phyloP scores from a whole-genome alignment of 1,140 invertebrate genomes.

The Conopomorpha cramerella region DNA sequence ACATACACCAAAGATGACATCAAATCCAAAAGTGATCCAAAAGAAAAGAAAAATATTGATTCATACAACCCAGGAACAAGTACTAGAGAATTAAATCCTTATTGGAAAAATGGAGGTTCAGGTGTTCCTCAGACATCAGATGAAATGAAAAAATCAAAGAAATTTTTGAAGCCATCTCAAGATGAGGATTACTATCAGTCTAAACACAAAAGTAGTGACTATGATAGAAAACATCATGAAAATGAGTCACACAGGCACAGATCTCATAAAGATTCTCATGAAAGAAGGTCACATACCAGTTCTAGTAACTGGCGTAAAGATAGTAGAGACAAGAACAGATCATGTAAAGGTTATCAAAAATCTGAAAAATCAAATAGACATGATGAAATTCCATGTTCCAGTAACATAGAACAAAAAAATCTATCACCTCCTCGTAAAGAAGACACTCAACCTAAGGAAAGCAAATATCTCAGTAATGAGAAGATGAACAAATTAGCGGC shows the following conservation, averaged over 20 bases:
- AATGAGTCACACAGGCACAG: neutral
- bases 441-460: conserved; percentile 7
- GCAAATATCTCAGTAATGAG: conserved; percentile 67
- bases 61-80: conserved; percentile 74
- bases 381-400: neutral
- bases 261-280: neutral
- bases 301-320: neutral
- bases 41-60: conserved; percentile 60
- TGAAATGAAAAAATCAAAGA: conserved; percentile 23
- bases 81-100: conserved; percentile 84
- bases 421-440: conserved; percentile 14
- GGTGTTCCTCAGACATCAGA: conserved; percentile 68
- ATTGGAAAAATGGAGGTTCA: conserved; percentile 87
- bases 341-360: too few relatives aligned
- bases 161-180: conserved; percentile 47
- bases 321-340: conserved; percentile 1
- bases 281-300: neutral
- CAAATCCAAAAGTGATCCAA: conserved; percentile 44
- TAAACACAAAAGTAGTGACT: neutral
- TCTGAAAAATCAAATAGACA: too few relatives aligned
- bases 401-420: conserved; percentile 1
- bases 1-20: conserved; percentile 54
- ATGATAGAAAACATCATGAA: neutral
- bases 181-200: conserved; percentile 24
- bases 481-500: conserved; percentile 88